phyloP scores from a whole-genome alignment of 2,113 vertebrate genomes.

The Alexandromys fortis region DNA sequence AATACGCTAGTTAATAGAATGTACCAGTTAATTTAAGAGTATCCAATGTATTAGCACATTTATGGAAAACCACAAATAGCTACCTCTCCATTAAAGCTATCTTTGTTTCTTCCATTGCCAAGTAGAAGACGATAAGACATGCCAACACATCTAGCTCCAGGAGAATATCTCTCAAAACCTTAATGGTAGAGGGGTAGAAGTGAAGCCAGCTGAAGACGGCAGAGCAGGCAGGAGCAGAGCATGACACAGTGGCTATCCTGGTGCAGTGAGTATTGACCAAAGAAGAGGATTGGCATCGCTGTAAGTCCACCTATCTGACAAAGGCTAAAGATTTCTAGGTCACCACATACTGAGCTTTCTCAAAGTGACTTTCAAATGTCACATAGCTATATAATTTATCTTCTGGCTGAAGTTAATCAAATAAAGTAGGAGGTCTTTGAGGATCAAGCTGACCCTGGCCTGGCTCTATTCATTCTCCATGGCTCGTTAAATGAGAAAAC shows the following conservation, averaged over 20 bases:
- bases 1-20: not conserved
- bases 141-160: not conserved
- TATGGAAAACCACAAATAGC: not conserved
- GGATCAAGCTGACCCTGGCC: constrained; percentile 50
- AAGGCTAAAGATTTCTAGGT: constrained; percentile 76
- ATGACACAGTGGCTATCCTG: constrained; percentile 47
- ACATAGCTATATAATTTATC: constrained; percentile 67
- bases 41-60: not conserved
- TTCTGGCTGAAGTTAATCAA: constrained; percentile 70
- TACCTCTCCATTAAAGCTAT: not conserved
- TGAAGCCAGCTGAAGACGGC: not conserved
- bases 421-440: constrained; percentile 72
- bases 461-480: constrained; percentile 59
- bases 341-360: constrained; percentile 46
- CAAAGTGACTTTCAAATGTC: constrained; percentile 67
- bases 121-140: not conserved
- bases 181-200: not conserved
- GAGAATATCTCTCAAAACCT: constrained; percentile 16
- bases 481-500: constrained; percentile 56
- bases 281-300: constrained; percentile 53
- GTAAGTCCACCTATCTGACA: constrained; percentile 47
- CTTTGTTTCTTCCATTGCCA: constrained; percentile 20
- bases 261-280: constrained; percentile 4
- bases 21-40: not conserved
- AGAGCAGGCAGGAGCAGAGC: not conserved